phyloP scores from a whole-genome alignment of 2,113 vertebrate species.

The Heteronetta atricapilla region DNA sequence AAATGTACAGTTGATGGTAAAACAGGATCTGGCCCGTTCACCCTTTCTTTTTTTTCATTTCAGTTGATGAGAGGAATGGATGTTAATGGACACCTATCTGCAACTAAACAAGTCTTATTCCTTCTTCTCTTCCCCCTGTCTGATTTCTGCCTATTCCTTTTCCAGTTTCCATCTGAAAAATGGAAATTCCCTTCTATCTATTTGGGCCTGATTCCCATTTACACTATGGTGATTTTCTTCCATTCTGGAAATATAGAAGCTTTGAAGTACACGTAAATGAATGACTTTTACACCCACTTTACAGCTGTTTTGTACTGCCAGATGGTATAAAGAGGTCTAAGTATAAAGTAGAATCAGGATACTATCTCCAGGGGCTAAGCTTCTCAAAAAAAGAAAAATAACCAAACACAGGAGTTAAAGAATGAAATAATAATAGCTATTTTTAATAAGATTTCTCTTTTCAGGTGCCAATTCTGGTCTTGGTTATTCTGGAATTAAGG shows the following conservation, averaged over 20 bases:
- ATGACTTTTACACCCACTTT: slow-evolving; percentile 5
- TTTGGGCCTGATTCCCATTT: neutral
- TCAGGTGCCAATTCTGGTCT: neutral
- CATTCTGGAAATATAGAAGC: neutral
- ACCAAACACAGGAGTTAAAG: neutral
- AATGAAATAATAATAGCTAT: neutral
- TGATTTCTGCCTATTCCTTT: neutral
- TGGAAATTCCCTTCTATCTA: neutral
- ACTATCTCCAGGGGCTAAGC: neutral
- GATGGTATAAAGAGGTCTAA: neutral
- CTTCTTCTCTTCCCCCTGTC: neutral
- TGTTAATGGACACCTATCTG: neutral
- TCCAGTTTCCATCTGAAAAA: neutral
- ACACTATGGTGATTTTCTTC: neutral
- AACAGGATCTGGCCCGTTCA: neutral
- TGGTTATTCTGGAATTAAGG: neutral
- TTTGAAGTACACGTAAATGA: neutral
- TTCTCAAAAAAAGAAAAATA: neutral
- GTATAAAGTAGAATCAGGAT: neutral
- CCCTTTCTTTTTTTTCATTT: neutral
- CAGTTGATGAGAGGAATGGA: neutral
- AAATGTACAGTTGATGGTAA: neutral
- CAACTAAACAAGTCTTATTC: neutral
- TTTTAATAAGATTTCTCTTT: neutral
- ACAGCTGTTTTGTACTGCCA: neutral